Evolutionary conservation across 2,113 vertebrate species (phyloP).

Genomic region (Acrocephalus arundinaceus): DNA sequence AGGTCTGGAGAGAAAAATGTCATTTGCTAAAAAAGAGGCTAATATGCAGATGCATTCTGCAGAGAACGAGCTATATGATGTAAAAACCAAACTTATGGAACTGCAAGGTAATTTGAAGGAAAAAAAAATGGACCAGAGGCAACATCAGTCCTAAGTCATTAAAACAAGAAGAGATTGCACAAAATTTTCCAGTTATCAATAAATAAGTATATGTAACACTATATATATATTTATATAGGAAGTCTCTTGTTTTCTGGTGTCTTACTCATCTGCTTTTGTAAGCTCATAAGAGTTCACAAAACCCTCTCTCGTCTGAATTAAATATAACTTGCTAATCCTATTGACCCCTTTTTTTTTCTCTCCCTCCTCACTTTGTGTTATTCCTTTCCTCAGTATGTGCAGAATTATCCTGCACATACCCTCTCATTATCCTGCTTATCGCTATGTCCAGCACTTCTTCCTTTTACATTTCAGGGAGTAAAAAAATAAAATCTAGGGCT

Average conservation of each 20-base stretch:
- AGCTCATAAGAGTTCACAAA: background rate
- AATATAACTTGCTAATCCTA: background rate
- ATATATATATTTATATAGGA: background rate
- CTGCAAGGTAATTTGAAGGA: background rate
- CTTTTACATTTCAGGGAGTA: fast-evolving
- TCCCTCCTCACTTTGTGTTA: background rate
- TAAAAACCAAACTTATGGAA: background rate
- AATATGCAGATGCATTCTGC: background rate
- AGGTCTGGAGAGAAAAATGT: background rate
- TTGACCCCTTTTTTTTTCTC: background rate
- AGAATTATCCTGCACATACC: background rate
- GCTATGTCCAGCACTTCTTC: background rate
- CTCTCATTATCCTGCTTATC: background rate
- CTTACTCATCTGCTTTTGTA: background rate
- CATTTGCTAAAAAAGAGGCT: background rate
- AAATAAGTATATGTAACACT: background rate
- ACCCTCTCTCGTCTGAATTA: background rate
- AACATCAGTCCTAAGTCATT: background rate
- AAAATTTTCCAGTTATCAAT: background rate
- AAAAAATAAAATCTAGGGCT: background rate
- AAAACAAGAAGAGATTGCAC: background rate
- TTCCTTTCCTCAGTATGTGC: background rate
- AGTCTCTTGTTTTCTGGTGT: background rate
- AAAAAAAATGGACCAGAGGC: background rate
- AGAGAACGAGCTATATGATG: background rate